Conservation (phyloP, 2,797 vertebrate genomes). For the Kryptopterus vitreolus region DNA sequence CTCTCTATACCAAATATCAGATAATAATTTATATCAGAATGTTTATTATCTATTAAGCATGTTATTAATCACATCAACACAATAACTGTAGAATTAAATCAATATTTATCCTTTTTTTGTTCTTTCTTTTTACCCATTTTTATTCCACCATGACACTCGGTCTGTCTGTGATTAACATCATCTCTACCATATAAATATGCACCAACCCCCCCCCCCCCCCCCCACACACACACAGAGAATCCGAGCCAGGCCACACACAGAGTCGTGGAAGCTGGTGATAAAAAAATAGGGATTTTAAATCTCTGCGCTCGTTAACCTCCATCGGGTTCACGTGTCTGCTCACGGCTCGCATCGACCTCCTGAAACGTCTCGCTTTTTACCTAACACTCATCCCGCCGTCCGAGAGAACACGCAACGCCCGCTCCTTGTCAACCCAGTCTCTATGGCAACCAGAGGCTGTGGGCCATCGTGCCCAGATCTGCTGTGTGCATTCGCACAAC, state of each 20-base stretch:
- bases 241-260: background rate
- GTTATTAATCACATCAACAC: no score
- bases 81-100: no score
- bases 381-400: slow-evolving; percentile 20
- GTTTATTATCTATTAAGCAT: no score
- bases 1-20: no score
- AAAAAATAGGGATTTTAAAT: background rate
- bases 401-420: slow-evolving; percentile 37
- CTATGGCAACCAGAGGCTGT: slow-evolving; percentile 55
- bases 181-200: background rate
- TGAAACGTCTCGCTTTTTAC: slow-evolving; percentile 19
- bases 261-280: no score
- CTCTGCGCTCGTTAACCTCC: background rate
- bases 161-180: background rate
- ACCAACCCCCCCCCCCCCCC: fast-evolving
- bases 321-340: background rate
- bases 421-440: slow-evolving; percentile 26
- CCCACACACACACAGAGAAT: background rate
- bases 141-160: background rate
- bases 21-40: no score
- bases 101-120: no score
- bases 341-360: slow-evolving; percentile 11
- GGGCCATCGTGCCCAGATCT: slow-evolving; percentile 36
- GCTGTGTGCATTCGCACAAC: slow-evolving; percentile 27
- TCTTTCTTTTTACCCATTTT: no score